Evolutionary conservation across 2,888 invertebrate species (phyloP).

Genomic region (Trachelus tabidus): DNA sequence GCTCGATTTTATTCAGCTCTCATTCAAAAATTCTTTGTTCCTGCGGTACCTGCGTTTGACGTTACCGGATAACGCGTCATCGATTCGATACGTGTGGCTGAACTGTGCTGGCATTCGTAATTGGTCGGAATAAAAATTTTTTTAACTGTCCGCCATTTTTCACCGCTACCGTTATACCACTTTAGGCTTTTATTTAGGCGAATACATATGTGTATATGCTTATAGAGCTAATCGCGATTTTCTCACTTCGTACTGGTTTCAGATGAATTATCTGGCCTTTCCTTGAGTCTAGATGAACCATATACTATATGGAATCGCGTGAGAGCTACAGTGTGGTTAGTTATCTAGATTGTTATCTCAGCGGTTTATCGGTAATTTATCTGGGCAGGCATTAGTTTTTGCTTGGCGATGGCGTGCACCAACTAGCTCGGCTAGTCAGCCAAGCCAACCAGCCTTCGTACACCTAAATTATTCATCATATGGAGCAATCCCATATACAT

Average conservation of each 20-base stretch:
- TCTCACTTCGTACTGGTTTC: not conserved
- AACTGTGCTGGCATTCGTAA: not conserved
- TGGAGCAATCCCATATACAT: conserved; percentile 45
- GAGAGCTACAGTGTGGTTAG: conserved; percentile 44
- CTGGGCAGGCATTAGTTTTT: conserved; percentile 66
- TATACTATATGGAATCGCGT: conserved; percentile 32
- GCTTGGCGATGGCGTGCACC: conserved; percentile 62
- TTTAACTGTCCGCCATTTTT: not conserved
- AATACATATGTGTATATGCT: not conserved
- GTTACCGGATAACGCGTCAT: not conserved
- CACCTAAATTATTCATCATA: conserved; percentile 63
- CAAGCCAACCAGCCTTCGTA: conserved; percentile 44
- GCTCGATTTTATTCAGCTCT: conserved; percentile 36
- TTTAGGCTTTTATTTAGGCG: not conserved
- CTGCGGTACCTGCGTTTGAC: conserved; percentile 21
- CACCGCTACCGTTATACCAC: not conserved
- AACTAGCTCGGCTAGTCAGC: conserved; percentile 8
- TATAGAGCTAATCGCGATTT: not conserved
- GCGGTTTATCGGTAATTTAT: conserved; percentile 65
- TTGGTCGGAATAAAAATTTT: not conserved
- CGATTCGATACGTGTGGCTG: not conserved
- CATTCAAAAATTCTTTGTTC: conserved; percentile 31
- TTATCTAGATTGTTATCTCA: conserved; percentile 63
- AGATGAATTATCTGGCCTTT: not conserved
- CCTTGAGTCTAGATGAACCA: conserved; percentile 21